Evolutionary conservation across 2,888 invertebrate genomes (phyloP), one percentile per base, ranked within the genome.

Genomic region (Alviniconcha strummeri): DNA sequence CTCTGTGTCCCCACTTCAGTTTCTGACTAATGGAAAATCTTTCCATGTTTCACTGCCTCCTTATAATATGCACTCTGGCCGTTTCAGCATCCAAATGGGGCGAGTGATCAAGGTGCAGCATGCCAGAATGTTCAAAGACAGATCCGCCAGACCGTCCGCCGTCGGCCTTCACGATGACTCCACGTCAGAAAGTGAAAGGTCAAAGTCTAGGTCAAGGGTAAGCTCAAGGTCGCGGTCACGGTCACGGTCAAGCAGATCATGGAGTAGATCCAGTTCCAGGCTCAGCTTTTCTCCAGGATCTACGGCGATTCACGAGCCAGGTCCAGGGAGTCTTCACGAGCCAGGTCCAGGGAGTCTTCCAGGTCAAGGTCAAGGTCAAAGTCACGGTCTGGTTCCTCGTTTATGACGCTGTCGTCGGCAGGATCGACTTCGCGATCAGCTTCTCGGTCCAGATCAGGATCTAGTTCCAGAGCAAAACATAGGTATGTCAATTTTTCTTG

Each of bases 41-140:
- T 5, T 74, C 74, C 54, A 1, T 74, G 52, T 74, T 5, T 74
- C 74, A 54, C 0, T 54, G 15, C 54, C 54, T 54, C 74, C 54
- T 15, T 74, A 13, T 74, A 11, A 54, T 54, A 54, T 4, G 52
- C 74, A 54, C 54, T 74, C 74, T 74, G 52, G 9, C n/a, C 6
- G 55, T 76, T 55, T 4, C 80, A 80, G 80, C n/a, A 55, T 54
- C 8, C 55, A 69, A n/a, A 19, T 55, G 11, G 54, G 69, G 9
- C 80, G 67, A 64, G 64, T 80, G 60, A 64, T 83, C 80, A 83
- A 83, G 36, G 79, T 83, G 56, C 74, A 83, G 80, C 80, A 83
- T 67, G 80, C 83, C 64, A n/a, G 75, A 11, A 8, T 80, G 67
- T 80, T 80, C 83, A 57, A 60, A 54, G 80, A 83, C 80, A 75